A percentile compares a stretch with the other conserved stretches of the same genome.
Conservation (phyloP, 2,113 vertebrate species). For the Microcebus murinus region DNA sequence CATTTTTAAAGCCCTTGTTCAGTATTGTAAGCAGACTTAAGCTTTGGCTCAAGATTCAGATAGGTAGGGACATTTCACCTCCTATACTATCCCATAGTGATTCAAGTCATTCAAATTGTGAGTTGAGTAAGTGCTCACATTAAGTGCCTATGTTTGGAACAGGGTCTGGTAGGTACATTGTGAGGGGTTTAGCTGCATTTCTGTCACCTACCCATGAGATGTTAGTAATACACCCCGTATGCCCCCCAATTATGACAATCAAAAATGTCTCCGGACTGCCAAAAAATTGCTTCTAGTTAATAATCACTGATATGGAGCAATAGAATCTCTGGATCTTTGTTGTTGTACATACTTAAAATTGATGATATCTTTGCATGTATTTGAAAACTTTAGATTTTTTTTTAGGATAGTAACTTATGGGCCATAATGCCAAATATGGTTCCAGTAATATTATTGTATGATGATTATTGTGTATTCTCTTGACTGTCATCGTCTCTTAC, state of each 20-base stretch:
- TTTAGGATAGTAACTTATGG: neutral
- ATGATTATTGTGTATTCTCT: neutral
- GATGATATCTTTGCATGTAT: neutral
- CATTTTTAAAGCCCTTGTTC: too few relatives aligned
- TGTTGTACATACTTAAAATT: neutral
- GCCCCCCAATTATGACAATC: accelerated
- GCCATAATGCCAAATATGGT: neutral
- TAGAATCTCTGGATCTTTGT: neutral
- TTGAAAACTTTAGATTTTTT: neutral
- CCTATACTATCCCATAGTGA: neutral
- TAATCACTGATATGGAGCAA: neutral
- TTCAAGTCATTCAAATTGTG: neutral
- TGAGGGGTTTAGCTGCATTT: neutral
- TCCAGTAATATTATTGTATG: neutral
- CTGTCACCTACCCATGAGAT: neutral
- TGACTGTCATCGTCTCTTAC: neutral
- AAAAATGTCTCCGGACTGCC: neutral
- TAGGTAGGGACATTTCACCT: too few relatives aligned
- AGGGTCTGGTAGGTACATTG: neutral
- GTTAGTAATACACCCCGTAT: neutral
- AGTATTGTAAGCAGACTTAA: too few relatives aligned
- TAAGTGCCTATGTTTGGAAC: neutral
- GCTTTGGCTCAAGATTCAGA: too few relatives aligned
- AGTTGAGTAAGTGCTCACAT: neutral
- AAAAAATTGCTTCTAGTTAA: neutral